Evolutionary conservation across 2,888 invertebrate species (phyloP).

Genomic region (Lamproptera curius): DNA sequence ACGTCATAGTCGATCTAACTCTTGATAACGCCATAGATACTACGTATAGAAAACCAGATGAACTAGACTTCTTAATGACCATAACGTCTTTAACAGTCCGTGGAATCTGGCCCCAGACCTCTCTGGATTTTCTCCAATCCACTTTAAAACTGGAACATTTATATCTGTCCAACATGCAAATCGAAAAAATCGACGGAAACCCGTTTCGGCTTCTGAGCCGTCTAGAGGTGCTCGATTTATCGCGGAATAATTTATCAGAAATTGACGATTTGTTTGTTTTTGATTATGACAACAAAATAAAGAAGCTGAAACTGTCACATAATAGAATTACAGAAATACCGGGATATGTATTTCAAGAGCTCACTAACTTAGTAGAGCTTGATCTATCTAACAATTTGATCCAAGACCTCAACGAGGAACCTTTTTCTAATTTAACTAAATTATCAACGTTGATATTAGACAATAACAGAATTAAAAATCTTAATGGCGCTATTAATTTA

Average conservation of each 20-base stretch:
- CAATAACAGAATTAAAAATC: conserved; percentile 53
- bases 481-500: conserved; percentile 59
- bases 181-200: conserved; percentile 37
- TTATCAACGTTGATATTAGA: conserved; percentile 48
- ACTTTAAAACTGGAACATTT: conserved; percentile 45
- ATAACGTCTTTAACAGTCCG: conserved; percentile 47
- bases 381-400: conserved; percentile 57
- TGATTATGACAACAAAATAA: conserved; percentile 45
- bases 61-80: conserved; percentile 38
- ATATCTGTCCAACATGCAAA: conserved; percentile 39
- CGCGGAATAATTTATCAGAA: conserved; percentile 44
- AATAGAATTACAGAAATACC: conserved; percentile 47
- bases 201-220: conserved; percentile 47
- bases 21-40: conserved; percentile 41
- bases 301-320: conserved; percentile 41
- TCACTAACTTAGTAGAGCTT: conserved; percentile 47
- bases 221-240: conserved; percentile 50
- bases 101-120: conserved; percentile 41
- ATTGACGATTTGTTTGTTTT: conserved; percentile 51
- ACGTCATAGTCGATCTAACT: conserved; percentile 44
- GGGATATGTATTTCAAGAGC: conserved; percentile 43
- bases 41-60: conserved; percentile 35
- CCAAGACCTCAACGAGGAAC: conserved; percentile 48
- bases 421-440: conserved; percentile 52
- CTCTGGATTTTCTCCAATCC: conserved; percentile 44